phyloP scores from a whole-genome alignment of 2,113 vertebrate genomes.

The Xenopus tropicalis region UCB_Xtro_10.0 CM004446.2:110403501-110404000 shows the following conservation, averaged over 20 bases:
- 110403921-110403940: slow-evolving; percentile 44
- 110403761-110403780: slow-evolving; percentile 41
- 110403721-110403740: slow-evolving; percentile 30
- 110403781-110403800: slow-evolving; percentile 26
- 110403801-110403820: slow-evolving; percentile 37
- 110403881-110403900: slow-evolving; percentile 37
- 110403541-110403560: background rate
- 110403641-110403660: slow-evolving; percentile 31
- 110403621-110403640: slow-evolving; percentile 25
- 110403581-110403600: background rate
- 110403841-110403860: slow-evolving; percentile 38
- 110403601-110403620: slow-evolving; percentile 41
- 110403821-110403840: slow-evolving; percentile 44
- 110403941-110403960: slow-evolving; percentile 45
- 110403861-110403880: slow-evolving; percentile 41
- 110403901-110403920: slow-evolving; percentile 38
- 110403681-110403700: slow-evolving; percentile 31
- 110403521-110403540: background rate
- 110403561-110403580: slow-evolving; percentile 1
- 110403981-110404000: slow-evolving; percentile 41
- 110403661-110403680: slow-evolving; percentile 30
- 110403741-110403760: slow-evolving; percentile 29
- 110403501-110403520: background rate
- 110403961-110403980: slow-evolving; percentile 35
- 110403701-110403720: slow-evolving; percentile 32